Conservation (phyloP, 2,797 vertebrate genomes). For the Decapterus maruadsi region DNA sequence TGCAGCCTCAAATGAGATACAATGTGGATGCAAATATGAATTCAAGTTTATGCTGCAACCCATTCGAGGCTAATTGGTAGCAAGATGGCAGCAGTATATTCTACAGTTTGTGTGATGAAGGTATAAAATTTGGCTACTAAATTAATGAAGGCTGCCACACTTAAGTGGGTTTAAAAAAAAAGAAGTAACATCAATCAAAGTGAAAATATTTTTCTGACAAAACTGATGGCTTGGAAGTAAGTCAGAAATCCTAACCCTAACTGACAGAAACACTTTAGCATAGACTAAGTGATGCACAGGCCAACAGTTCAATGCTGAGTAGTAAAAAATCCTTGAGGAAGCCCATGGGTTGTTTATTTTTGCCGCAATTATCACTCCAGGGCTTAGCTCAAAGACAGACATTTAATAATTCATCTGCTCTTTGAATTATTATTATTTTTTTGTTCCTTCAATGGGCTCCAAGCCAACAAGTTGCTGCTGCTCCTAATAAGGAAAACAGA, state of each 20-base stretch:
- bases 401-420: slow-evolving; percentile 81
- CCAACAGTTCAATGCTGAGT: slow-evolving; percentile 62
- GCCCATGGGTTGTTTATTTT: slow-evolving; percentile 79
- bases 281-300: slow-evolving; percentile 53
- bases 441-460: slow-evolving; percentile 45
- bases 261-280: slow-evolving; percentile 36
- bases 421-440: slow-evolving; percentile 67
- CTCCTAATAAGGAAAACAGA: slow-evolving; percentile 37
- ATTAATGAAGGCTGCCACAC: slow-evolving; percentile 48
- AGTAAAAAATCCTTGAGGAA: slow-evolving; percentile 71
- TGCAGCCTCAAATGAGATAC: slow-evolving; percentile 56
- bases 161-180: slow-evolving; percentile 9
- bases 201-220: slow-evolving; percentile 46
- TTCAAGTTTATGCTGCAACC: slow-evolving; percentile 32
- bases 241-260: neutral
- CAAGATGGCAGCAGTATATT: slow-evolving; percentile 35
- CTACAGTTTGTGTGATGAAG: slow-evolving; percentile 34
- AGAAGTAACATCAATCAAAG: slow-evolving; percentile 24
- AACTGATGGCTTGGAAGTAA: slow-evolving; percentile 25
- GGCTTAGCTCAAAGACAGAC: slow-evolving; percentile 75
- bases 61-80: slow-evolving; percentile 43
- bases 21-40: slow-evolving; percentile 47
- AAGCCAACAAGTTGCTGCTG: slow-evolving; percentile 41
- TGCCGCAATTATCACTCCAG: slow-evolving; percentile 72
- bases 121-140: slow-evolving; percentile 38